Percentiles rank a stretch among this genome's conserved stretches.
Evolutionary conservation across 2,797 vertebrate genomes (phyloP).

Genomic region (Catharus ustulatus): DNA sequence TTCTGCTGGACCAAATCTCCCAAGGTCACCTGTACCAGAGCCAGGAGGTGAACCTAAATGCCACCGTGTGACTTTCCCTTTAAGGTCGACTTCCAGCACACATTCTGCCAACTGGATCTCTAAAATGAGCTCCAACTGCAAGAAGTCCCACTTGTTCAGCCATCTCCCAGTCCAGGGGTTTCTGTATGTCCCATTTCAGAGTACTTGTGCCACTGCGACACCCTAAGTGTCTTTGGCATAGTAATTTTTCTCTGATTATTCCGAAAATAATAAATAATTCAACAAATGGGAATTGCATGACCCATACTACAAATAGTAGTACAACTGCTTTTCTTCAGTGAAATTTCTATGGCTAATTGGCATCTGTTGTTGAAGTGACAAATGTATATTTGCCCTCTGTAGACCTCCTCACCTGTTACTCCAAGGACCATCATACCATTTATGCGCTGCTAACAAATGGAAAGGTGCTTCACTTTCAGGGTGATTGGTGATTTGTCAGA

Average conservation of each 20-base stretch:
- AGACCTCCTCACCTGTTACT: not conserved
- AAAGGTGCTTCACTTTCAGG: not conserved
- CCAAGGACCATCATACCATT: not conserved
- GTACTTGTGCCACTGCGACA: not conserved
- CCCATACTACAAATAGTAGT: not conserved
- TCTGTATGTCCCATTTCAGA: not conserved
- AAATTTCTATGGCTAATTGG: not conserved
- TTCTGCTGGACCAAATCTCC: not conserved
- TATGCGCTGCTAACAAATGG: not conserved
- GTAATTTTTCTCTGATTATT: not conserved
- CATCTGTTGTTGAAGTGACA: not conserved
- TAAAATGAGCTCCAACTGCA: not conserved
- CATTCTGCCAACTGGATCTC: not conserved
- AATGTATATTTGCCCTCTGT: not conserved
- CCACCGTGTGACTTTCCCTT: not conserved
- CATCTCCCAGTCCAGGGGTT: not conserved
- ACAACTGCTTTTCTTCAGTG: not conserved
- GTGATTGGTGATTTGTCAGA: not conserved
- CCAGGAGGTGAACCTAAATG: not conserved
- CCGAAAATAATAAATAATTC: not conserved
- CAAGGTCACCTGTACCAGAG: not conserved
- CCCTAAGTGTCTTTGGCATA: not conserved
- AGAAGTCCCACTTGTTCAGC: not conserved
- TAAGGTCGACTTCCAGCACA: not conserved
- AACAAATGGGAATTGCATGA: not conserved